Conservation (phyloP, 2,113 vertebrate genomes). For the Delphinus delphis region DNA sequence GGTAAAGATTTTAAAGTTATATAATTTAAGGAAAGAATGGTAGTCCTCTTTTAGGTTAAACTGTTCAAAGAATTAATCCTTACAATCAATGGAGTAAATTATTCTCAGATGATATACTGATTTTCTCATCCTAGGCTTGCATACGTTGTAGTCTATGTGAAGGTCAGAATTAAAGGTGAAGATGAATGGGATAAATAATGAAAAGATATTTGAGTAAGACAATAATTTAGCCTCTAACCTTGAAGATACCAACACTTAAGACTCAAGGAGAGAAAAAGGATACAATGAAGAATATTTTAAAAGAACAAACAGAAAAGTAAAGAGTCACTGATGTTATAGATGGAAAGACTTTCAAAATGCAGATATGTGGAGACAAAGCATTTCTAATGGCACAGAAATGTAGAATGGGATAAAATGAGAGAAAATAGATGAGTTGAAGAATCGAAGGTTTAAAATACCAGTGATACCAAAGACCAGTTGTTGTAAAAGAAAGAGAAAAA, state of each 20-base stretch:
- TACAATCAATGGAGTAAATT: not conserved
- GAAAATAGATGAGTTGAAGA: not conserved
- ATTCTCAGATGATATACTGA: not conserved
- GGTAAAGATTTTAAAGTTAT: not conserved
- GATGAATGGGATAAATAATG: not conserved
- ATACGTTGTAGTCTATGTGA: not conserved
- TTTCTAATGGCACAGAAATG: not conserved
- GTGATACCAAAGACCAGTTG: not conserved
- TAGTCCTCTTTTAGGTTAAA: not conserved
- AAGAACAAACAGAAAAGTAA: not conserved
- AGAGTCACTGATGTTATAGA: not conserved
- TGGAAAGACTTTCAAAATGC: not conserved
- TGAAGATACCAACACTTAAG: not conserved
- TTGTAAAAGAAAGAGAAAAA: not conserved
- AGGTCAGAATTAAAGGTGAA: not conserved
- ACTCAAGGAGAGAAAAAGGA: not conserved
- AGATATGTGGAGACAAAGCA: not conserved
- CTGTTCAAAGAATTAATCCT: not conserved
- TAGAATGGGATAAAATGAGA: not conserved
- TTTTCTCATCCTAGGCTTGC: not conserved
- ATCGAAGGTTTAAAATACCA: not conserved
- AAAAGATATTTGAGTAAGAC: not conserved
- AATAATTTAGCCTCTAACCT: not conserved
- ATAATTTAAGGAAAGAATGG: not conserved
- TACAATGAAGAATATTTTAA: not conserved